Percentiles rank a stretch among this genome's conserved stretches.
phyloP scores from a whole-genome alignment of 1,140 invertebrate species.

The Pogonomyrmex californicus region DNA sequence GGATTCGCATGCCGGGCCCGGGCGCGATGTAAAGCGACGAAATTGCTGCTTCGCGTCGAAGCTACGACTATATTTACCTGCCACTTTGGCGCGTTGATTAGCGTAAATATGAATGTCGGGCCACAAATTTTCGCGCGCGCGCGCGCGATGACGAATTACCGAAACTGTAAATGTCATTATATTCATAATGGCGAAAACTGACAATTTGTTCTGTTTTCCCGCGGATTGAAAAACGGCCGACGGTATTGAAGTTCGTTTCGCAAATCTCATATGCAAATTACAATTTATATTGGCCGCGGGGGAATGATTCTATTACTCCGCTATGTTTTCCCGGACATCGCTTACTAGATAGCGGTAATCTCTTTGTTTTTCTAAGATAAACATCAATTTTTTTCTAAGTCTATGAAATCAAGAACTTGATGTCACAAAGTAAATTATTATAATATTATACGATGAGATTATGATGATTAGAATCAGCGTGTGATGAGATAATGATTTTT shows the following conservation, averaged over 20 bases:
- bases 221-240: conserved; percentile 29
- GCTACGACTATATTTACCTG: conserved; percentile 30
- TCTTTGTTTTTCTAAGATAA: background rate
- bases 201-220: conserved; percentile 42
- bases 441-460: no score
- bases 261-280: conserved; percentile 44
- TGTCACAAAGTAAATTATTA: no score
- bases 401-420: background rate
- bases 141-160: conserved; percentile 41
- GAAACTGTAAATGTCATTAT: conserved; percentile 58
- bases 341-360: background rate
- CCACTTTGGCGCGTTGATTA: conserved; percentile 53
- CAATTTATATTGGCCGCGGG: conserved; percentile 33
- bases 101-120: conserved; percentile 43
- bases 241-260: conserved; percentile 47
- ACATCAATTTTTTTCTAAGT: background rate
- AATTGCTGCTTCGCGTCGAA: conserved; percentile 7
- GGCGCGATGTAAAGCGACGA: background rate
- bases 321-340: background rate
- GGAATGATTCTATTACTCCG: conserved; percentile 5
- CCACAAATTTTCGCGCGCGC: conserved; percentile 29
- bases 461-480: no score
- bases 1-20: background rate
- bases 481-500: no score
- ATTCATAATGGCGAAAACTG: conserved; percentile 43